These are phyloP conservation scores for Seriola quinqueradiata DNA, from an alignment of 2,113 vertebrate genomes.

Conservation along the genomic window DNA sequence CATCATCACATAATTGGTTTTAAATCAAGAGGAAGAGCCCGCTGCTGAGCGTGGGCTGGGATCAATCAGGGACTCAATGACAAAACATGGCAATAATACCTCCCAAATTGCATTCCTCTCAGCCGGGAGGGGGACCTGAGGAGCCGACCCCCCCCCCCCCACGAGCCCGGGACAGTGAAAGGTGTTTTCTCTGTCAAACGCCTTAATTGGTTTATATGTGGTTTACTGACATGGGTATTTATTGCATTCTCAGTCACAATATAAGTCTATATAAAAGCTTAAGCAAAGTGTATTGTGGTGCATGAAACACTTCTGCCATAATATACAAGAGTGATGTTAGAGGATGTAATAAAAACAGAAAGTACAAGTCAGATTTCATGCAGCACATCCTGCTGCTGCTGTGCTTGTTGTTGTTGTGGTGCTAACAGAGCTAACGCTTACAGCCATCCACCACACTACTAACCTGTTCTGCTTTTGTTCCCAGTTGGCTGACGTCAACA, in stretches of 20 bases:
- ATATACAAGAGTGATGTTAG: slow-evolving; percentile 28
- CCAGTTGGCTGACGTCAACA: background rate
- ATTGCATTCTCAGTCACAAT: slow-evolving; percentile 26
- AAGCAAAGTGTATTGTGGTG: slow-evolving; percentile 37
- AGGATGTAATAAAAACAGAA: slow-evolving; percentile 35
- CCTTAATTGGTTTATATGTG: slow-evolving; percentile 68
- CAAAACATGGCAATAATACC: slow-evolving; percentile 68
- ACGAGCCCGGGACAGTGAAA: background rate
- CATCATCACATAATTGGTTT: slow-evolving; percentile 76
- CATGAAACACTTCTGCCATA: slow-evolving; percentile 26
- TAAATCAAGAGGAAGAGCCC: slow-evolving; percentile 76
- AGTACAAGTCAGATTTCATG: slow-evolving; percentile 8
- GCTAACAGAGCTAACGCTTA: background rate
- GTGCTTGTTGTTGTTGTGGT: background rate
- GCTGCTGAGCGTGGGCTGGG: slow-evolving; percentile 36
- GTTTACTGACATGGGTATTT: slow-evolving; percentile 66
- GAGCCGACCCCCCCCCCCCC: slow-evolving; percentile 7
- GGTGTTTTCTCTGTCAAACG: slow-evolving; percentile 47
- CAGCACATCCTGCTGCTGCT: background rate
- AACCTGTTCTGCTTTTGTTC: background rate
- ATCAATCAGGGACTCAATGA: slow-evolving; percentile 75
- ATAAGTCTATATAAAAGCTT: slow-evolving; percentile 28
- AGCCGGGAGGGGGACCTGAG: slow-evolving; percentile 8
- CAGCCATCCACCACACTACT: background rate
- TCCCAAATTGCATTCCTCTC: slow-evolving; percentile 55